phyloP scores from a whole-genome alignment of 2,113 vertebrate genomes.

The Mobula birostris region DNA sequence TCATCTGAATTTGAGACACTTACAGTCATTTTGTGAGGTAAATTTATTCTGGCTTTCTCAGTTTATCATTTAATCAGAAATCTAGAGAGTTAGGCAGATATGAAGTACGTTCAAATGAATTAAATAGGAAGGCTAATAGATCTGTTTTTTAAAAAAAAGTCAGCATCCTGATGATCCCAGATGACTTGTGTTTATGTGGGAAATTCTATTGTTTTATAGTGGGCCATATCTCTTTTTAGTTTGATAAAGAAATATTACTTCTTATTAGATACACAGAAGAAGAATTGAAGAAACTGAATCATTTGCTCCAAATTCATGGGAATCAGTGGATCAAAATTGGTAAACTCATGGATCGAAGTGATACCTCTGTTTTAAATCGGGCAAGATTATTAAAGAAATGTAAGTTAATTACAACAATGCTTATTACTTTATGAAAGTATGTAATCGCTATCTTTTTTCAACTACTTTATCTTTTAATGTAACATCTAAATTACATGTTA shows the following conservation, averaged over 20 bases:
- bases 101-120: not conserved
- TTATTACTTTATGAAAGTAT: not conserved
- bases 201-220: not conserved
- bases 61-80: not conserved
- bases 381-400: slow-evolving; percentile 14
- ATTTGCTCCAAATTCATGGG: slow-evolving; percentile 51
- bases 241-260: not conserved
- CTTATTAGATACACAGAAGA: slow-evolving; percentile 50
- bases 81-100: not conserved
- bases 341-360: slow-evolving; percentile 54
- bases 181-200: not conserved
- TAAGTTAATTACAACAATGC: not conserved
- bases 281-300: slow-evolving; percentile 52
- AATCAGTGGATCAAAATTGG: slow-evolving; percentile 62
- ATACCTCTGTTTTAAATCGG: slow-evolving; percentile 44
- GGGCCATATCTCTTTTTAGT: not conserved
- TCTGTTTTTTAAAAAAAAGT: not conserved
- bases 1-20: not conserved
- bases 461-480: not conserved
- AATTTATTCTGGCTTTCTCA: not conserved
- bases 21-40: not conserved
- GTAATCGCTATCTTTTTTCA: not conserved
- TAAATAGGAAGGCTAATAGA: not conserved
- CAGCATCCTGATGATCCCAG: not conserved
- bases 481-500: not conserved